A percentile compares a stretch with the other conserved stretches of the same genome.
phyloP scores from a whole-genome alignment of 2,113 vertebrate species.

The Synodontis membranacea region DNA sequence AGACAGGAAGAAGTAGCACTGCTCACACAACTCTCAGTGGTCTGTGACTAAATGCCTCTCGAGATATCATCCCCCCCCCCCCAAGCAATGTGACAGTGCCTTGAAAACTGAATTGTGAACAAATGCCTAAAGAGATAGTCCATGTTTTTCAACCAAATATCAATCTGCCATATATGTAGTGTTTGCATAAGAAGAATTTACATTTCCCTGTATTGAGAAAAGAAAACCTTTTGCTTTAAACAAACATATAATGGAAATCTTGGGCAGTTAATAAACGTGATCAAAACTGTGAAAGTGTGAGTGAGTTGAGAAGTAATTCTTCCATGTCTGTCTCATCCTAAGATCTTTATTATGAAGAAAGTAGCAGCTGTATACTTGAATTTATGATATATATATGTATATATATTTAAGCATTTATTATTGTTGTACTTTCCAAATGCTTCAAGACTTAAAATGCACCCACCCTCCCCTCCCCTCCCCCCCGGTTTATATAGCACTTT shows the following conservation, averaged over 20 bases:
- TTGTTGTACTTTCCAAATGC: background rate
- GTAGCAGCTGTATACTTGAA: background rate
- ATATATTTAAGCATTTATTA: background rate
- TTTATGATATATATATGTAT: background rate
- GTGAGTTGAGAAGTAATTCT: background rate
- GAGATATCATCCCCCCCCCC: background rate
- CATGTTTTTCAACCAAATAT: conserved; percentile 1
- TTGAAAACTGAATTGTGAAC: conserved; percentile 9
- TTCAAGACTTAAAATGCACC: background rate
- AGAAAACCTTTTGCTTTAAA: background rate
- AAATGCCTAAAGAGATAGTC: conserved; percentile 17
- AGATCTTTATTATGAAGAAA: background rate
- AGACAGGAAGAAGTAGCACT: conserved; percentile 39
- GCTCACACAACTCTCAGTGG: conserved; percentile 38
- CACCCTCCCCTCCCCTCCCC: no score
- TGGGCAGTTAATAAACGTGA: no score
- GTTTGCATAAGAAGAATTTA: conserved; percentile 1
- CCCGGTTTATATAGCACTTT: background rate
- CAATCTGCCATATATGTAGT: background rate
- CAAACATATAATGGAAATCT: background rate
- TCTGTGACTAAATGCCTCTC: conserved; percentile 8
- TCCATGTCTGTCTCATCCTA: background rate
- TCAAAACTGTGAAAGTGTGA: background rate
- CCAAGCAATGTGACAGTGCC: conserved; percentile 4
- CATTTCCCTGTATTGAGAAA: conserved; percentile 11